These are phyloP conservation scores for Melospiza georgiana DNA, from an alignment of 2,113 vertebrate genomes.

Conservation along the genomic window DNA sequence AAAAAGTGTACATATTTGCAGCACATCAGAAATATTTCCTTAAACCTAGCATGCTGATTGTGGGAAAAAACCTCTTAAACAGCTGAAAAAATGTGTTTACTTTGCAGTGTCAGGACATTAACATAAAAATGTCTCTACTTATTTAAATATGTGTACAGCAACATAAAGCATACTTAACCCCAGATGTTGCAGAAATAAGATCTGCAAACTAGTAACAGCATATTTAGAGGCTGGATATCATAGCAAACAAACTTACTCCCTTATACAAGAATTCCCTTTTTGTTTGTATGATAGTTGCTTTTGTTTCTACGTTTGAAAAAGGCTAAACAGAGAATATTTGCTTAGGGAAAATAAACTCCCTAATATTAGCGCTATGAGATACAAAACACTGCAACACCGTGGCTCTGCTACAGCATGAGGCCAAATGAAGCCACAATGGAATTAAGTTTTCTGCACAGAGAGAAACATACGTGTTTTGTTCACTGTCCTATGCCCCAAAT, in stretches of 20 bases:
- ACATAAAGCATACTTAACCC: background rate
- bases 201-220: background rate
- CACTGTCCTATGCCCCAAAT: background rate
- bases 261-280: background rate
- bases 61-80: background rate
- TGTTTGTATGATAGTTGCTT: background rate
- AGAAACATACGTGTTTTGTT: background rate
- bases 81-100: background rate
- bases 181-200: background rate
- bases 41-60: background rate
- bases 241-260: background rate
- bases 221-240: background rate
- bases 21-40: background rate
- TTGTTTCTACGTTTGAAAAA: background rate
- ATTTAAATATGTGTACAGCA: background rate
- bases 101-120: background rate
- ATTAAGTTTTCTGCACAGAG: background rate
- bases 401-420: rapidly evolving
- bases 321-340: background rate
- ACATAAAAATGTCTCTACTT: background rate
- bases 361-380: background rate
- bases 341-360: background rate
- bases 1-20: background rate
- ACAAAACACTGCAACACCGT: background rate
- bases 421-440: background rate